Base-by-base conservation (phyloP, 2,888 invertebrate genomes). In the Rhamphomyia laevipes region DNA sequence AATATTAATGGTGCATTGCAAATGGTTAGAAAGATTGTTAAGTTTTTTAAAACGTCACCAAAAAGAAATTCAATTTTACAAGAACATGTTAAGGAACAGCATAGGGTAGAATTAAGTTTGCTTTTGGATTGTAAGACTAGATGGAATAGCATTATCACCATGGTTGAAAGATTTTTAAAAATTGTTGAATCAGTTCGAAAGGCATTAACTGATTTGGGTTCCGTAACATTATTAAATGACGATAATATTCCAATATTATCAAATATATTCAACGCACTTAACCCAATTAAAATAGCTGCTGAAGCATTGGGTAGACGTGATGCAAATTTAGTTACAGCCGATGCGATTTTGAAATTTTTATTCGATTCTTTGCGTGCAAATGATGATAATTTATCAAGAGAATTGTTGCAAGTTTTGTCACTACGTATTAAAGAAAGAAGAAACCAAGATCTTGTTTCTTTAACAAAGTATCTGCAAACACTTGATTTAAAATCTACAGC, bases 121-220 rank as follows among this genome's bases (percentile, higher is more conserved):
- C n/a, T n/a, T n/a, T n/a, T n/a, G n/a, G n/a, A n/a, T n/a, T n/a
- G n/a, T n/a, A n/a, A n/a, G n/a, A 55, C 53, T 21, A 40, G 53
- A 18, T 55, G 53, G 50, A 45, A 43, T 18, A 53, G 52, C 46
- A 44, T 54, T 21, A 30, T 45, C n/a, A 17, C 33, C 11, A 54
- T 54, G 55, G 33, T 55, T 15, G 42, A 45, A 16, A 51, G 50
- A 54, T 54, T 51, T 45, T 45, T 41, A 35, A 43, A 43, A 56
- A 12, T 56, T 17, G 57, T 56, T 42, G 50, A 46, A 33, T 55
- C 52, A 52, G 50, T 56, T 23, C 37, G 48, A 45, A 58, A 58
- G 47, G 49, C 56, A 23, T 52, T 57, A 27, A 53, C 56, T 43
- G 55, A 56, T 49, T 16, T 56, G 18, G 48, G 49, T 40, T 51